phyloP scores from a whole-genome alignment of 1,140 invertebrate genomes.

The Brachionus sp. region DNA sequence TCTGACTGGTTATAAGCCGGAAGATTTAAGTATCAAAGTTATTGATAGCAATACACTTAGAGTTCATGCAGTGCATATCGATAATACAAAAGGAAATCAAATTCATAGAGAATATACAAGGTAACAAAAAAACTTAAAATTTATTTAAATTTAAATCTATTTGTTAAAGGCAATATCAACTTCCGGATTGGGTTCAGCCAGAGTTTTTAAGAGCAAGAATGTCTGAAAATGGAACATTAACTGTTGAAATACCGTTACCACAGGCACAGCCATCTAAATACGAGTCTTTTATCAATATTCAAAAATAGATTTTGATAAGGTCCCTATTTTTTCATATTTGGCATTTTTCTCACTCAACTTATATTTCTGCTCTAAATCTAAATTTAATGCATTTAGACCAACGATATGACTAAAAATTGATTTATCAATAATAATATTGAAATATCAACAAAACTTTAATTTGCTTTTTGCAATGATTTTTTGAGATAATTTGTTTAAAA shows the following conservation, averaged over 20 bases:
- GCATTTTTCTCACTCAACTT: neutral
- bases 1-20: slow-evolving; percentile 44
- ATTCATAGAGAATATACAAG: slow-evolving; percentile 43
- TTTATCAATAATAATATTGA: neutral
- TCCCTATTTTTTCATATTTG: neutral
- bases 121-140: neutral
- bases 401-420: neutral
- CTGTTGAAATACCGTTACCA: slow-evolving; percentile 45
- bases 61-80: slow-evolving; percentile 39
- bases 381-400: neutral
- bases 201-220: slow-evolving; percentile 44
- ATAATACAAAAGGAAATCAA: slow-evolving; percentile 6
- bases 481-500: neutral
- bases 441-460: neutral
- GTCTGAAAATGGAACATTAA: slow-evolving; percentile 44
- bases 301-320: neutral
- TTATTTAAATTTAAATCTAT: neutral
- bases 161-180: slow-evolving; percentile 1
- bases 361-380: neutral
- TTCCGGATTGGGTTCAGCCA: slow-evolving; percentile 36
- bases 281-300: slow-evolving; percentile 28
- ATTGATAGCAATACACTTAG: slow-evolving; percentile 7
- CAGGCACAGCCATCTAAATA: neutral
- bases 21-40: slow-evolving; percentile 46
- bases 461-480: neutral